phyloP scores from a whole-genome alignment of 2,888 invertebrate genomes.

The Tipula confusa region DNA sequence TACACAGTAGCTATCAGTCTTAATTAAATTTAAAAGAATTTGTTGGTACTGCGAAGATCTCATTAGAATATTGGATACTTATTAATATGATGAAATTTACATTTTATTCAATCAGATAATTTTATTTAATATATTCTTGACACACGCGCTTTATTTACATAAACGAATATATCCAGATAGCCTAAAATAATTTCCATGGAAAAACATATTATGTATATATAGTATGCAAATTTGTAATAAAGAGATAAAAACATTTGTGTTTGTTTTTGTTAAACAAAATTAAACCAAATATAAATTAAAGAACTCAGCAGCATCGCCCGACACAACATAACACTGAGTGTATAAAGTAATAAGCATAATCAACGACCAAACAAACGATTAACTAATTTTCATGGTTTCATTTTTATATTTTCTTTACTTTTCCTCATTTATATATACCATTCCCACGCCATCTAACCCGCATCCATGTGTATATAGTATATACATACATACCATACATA shows the following conservation, averaged over 20 bases:
- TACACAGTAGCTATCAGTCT: no score
- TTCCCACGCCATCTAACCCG: background rate
- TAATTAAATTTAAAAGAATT: background rate
- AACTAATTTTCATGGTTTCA: slow-evolving; percentile 20
- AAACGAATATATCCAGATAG: background rate
- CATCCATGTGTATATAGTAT: background rate
- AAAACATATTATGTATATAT: no score
- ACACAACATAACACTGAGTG: background rate
- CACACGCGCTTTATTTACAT: background rate
- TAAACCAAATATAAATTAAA: background rate
- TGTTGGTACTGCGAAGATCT: background rate
- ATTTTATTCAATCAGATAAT: background rate
- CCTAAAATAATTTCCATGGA: background rate
- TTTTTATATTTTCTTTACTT: background rate
- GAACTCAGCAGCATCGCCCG: background rate
- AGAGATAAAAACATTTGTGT: background rate
- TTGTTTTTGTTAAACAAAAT: background rate
- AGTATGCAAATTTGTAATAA: slow-evolving; percentile 6
- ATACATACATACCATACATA: background rate
- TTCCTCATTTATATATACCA: background rate
- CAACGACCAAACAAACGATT: slow-evolving; percentile 20
- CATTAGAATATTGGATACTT: background rate
- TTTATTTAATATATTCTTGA: background rate
- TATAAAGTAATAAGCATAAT: slow-evolving; percentile 12
- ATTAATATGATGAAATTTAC: background rate